Base-by-base conservation (phyloP, 2,888 invertebrate genomes). In the Zaprionus lineosus region DNA sequence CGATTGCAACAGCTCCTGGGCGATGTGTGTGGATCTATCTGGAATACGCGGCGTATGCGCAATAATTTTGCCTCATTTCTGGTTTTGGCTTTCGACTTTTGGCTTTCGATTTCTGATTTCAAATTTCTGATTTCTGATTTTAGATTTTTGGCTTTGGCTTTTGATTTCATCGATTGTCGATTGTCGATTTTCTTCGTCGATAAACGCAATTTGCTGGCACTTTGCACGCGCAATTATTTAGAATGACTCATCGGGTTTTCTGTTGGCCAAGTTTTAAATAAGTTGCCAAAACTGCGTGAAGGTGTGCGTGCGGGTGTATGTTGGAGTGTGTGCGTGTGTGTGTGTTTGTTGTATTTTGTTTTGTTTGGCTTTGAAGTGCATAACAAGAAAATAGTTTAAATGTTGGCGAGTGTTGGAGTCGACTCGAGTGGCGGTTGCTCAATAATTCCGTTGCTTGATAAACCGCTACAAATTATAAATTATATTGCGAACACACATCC, bases 391-490 rank as follows among this genome's bases (percentile, higher is more conserved):
- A 83, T 85, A 83, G 77, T 77, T 77, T 66, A 77, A 85, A 68
- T 67, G 66, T 55, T 74, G 65, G 75, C 72, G 66, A 63, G 76
- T 60, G 75, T 74, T 71, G 56, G 75, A 57, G 75, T 67, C 72
- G 58, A 26, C 68, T 68, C 69, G 53, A 76, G 75, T 82, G 85
- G 83, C 71, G 77, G 82, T 78, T 86, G 86, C 78, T 65, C 86
- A 84, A 78, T 73, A 84, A 68, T 68, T 68, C 86, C 86, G 78
- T 73, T 65, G 76, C 82, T 67, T 74, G 85, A 79, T 86, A 79
- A 84, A 84, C 85, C 86, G 85, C 86, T 77, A 81, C 86, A 86
- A 79, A 79, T 82, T 62, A 81, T 81, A 83, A 57, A 68, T 58
- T n/a, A n/a, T n/a, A n/a, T n/a, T n/a, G n/a, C n/a, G n/a, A n/a